Evolutionary conservation across 2,113 vertebrate species (phyloP).

Genomic region (Sclerurus mexicanus): DNA sequence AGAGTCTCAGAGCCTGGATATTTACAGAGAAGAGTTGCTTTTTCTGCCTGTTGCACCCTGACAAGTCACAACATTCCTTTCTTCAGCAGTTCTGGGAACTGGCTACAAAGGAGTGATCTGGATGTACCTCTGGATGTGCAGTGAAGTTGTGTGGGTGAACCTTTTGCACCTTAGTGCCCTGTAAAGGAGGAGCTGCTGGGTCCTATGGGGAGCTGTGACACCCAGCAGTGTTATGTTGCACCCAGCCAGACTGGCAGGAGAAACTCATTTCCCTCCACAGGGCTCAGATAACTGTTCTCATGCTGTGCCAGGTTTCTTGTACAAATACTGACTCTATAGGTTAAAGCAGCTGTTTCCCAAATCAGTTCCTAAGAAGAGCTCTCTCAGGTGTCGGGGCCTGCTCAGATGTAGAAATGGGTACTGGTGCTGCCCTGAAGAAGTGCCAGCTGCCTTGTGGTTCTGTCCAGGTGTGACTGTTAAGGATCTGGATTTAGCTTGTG

Average conservation of each 20-base stretch:
- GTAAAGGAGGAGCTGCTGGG: neutral
- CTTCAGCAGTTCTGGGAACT: neutral
- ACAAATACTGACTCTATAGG: neutral
- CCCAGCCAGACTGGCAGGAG: neutral
- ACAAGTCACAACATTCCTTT: neutral
- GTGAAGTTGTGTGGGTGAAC: neutral
- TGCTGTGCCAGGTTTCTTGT: neutral
- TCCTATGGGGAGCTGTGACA: neutral
- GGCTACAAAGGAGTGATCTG: neutral
- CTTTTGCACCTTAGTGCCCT: neutral
- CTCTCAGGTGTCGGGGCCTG: neutral
- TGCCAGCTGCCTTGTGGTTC: neutral
- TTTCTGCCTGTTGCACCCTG: neutral
- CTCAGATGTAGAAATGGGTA: neutral
- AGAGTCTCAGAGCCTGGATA: neutral
- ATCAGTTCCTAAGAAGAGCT: neutral
- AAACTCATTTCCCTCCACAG: neutral
- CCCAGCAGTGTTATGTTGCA: rapidly evolving
- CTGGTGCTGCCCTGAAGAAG: neutral
- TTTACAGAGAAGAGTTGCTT: rapidly evolving
- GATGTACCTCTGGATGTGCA: neutral
- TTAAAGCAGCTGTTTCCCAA: neutral
- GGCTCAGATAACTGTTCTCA: neutral
- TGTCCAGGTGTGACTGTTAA: neutral
- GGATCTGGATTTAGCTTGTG: neutral